Evolutionary conservation across 2,888 invertebrate species (phyloP), one percentile per base, ranked within the genome.

Genomic region (Hylaea fasciaria): DNA sequence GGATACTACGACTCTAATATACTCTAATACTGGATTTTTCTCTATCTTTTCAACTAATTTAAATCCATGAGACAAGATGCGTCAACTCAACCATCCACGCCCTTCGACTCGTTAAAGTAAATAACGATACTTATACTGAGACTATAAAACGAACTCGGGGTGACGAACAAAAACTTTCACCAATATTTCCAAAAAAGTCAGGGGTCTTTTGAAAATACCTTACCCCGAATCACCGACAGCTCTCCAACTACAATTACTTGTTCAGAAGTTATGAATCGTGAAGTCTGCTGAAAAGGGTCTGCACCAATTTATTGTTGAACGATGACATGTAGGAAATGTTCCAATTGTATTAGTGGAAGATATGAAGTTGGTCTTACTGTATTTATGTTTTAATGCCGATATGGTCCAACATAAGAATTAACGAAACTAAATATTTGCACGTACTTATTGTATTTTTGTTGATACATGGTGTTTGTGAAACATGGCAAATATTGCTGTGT

Each of bases 231-330:
- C 12, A 40, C 39, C 28, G 39, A 4, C 32, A 48, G 11, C 56
- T 62, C 61, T 14, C 11, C 22, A 12, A 28, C 61, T 52, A 57
- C 2, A 48, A 47, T 12, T 55, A 55, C 14, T 53, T 43, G 56
- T 55, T 45, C 46, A 56, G 29, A 50, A 51, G 55, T 40, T 41
- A 61, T 52, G 56, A 56, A 56, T 62, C 56, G 56, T 52, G 44
- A 56, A 60, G 54, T 54, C 49, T 50, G 61, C 44, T 35, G 55
- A 40, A 32, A 35, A 48, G 43, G 55, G 56, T 52, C 56, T 44
- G 56, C 48, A 57, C 52, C 61, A 57, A 57, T 57, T 57, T 57
- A 13, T 13, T 57, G 28, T 11, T 37, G 51, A 44, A 55, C 60
- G 60, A 55, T 55, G 43, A 22, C 11, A 57, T 43, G 45, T 46